Evolutionary conservation across 53 echinoderm and acorn worm genomes (phyloP).

Genomic region (Echinarachnius parma): DNA sequence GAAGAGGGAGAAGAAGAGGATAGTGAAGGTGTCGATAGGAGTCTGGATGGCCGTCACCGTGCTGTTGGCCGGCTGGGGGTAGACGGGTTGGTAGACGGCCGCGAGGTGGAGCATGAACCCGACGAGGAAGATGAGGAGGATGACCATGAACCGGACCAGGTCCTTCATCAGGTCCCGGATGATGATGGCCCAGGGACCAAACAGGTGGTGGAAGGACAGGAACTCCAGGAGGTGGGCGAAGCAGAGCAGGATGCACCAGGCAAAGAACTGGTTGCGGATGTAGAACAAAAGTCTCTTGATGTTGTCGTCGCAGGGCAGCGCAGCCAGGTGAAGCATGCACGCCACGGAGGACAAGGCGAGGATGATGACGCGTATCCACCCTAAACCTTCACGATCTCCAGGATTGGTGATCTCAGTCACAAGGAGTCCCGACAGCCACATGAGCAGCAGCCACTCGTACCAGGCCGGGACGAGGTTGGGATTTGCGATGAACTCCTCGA

Average conservation of each 20-base stretch:
- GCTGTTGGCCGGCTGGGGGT: constrained; percentile 9
- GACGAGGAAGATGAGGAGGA: constrained; percentile 86
- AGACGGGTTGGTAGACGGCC: constrained; percentile 95
- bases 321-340: constrained; percentile 67
- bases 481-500: constrained; percentile 67
- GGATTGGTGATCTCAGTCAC: constrained; percentile 90
- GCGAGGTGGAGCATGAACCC: constrained; percentile 95
- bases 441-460: constrained; percentile 91
- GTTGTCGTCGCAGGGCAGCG: constrained; percentile 47
- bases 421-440: constrained; percentile 87
- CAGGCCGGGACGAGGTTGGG: constrained; percentile 67
- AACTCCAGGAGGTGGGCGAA: constrained; percentile 88
- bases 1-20: constrained; percentile 93
- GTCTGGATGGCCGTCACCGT: constrained; percentile 54
- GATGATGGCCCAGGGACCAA: constrained; percentile 98
- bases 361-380: constrained; percentile 89
- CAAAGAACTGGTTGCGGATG: constrained; percentile 82
- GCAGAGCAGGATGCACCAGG: constrained; percentile 86
- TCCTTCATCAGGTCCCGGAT: constrained; percentile 97
- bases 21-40: constrained; percentile 75
- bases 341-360: constrained; percentile 81
- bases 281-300: constrained; percentile 57
- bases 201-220: constrained; percentile 91
- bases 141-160: constrained; percentile 93
- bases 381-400: constrained; percentile 81